Percentiles rank a stretch among this genome's conserved stretches.
These are phyloP conservation scores for Arizona elegans DNA, from an alignment of 2,113 vertebrate species.

Conservation along the genomic window DNA sequence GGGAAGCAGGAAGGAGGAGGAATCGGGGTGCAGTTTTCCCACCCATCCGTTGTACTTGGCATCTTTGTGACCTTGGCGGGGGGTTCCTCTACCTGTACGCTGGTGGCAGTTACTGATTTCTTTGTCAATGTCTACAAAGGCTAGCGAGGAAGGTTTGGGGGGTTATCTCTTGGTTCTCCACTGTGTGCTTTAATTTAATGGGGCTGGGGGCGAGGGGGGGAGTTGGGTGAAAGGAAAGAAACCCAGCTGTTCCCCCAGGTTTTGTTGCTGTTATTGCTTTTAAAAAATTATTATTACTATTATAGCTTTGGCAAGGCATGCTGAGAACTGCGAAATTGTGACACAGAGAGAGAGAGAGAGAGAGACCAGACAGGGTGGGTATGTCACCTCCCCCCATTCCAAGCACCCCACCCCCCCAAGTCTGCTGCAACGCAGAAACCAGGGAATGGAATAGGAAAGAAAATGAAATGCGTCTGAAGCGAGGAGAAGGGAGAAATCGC, in stretches of 20 bases:
- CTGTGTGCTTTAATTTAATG: constrained; percentile 4
- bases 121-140: neutral
- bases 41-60: neutral
- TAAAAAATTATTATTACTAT: constrained; percentile 23
- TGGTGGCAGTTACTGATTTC: neutral
- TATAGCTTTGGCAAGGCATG: constrained; percentile 23
- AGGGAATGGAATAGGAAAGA: constrained; percentile 32
- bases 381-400: neutral
- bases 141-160: neutral
- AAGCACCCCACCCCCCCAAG: neutral
- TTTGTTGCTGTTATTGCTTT: constrained; percentile 28
- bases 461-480: constrained; percentile 32
- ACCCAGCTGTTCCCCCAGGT: constrained; percentile 16
- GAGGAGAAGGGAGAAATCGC: constrained; percentile 17
- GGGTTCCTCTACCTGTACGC: neutral
- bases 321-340: constrained; percentile 23
- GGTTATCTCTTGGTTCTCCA: neutral
- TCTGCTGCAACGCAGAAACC: constrained; percentile 32
- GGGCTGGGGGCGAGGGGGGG: neutral
- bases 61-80: constrained; percentile 1
- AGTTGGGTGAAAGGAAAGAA: neutral
- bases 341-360: neutral
- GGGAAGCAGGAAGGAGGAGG: neutral
- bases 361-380: neutral
- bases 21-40: neutral